Evolutionary conservation across 2,113 vertebrate genomes (phyloP).

Genomic region (Choloepus hoffmanni): DNA sequence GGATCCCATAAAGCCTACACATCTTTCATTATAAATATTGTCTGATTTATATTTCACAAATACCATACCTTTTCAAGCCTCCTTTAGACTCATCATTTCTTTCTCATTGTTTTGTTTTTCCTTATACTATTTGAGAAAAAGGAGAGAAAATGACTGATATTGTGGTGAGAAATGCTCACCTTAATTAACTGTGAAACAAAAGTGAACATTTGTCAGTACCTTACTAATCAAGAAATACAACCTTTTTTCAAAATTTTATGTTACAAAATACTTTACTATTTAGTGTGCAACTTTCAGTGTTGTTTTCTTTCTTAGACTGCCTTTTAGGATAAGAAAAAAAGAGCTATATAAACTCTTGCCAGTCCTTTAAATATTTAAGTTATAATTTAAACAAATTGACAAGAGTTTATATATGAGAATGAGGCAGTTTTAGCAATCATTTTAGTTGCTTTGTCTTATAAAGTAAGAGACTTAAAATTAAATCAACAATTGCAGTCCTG

Average conservation of each 20-base stretch:
- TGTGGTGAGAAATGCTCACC: background rate
- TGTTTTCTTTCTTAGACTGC: background rate
- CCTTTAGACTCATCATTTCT: background rate
- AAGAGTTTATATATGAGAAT: background rate
- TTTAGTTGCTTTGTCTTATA: background rate
- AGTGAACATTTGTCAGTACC: background rate
- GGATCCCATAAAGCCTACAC: background rate
- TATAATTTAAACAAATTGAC: background rate
- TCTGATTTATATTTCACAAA: background rate
- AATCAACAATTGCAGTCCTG: background rate
- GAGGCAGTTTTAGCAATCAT: background rate
- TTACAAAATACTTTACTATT: background rate
- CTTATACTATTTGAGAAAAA: background rate
- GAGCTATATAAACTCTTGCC: background rate
- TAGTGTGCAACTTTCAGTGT: background rate
- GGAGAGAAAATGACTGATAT: background rate
- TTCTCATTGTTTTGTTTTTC: background rate
- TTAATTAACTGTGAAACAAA: background rate
- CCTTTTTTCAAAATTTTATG: background rate
- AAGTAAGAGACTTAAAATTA: background rate
- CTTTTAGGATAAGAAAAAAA: background rate
- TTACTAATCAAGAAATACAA: background rate
- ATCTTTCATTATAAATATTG: no score
- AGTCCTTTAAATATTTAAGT: background rate
- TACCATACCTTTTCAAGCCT: background rate